phyloP scores from a whole-genome alignment of 2,888 invertebrate genomes.

The Leptinotarsa peninsularis region DNA sequence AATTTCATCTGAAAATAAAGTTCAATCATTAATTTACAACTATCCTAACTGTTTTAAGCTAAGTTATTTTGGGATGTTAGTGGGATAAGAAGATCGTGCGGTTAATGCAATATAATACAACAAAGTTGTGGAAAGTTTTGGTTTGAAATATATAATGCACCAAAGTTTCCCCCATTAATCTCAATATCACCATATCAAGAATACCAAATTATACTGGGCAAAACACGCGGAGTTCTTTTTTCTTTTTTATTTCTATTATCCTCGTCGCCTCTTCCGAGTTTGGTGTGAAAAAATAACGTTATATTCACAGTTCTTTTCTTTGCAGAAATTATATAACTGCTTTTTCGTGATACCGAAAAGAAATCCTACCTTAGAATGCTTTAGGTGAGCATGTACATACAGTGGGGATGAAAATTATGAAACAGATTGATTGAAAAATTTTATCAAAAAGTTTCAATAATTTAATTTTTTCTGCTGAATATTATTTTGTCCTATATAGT shows the following conservation, averaged over 20 bases:
- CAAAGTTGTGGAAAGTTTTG: constrained; percentile 23
- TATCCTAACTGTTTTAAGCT: constrained; percentile 10
- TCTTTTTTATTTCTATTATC: not conserved
- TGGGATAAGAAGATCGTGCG: constrained; percentile 16
- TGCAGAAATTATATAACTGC: no score
- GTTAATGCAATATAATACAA: constrained; percentile 6
- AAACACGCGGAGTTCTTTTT: not conserved
- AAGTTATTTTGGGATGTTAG: constrained; percentile 15
- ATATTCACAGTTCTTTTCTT: no score
- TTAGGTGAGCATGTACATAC: not conserved
- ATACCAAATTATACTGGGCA: constrained; percentile 9
- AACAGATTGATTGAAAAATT: no score
- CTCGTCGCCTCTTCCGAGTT: constrained; percentile 8
- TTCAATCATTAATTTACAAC: constrained; percentile 11
- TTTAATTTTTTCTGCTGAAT: no score
- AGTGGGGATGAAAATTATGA: no score
- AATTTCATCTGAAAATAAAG: not conserved
- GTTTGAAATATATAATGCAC: constrained; percentile 20
- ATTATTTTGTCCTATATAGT: no score
- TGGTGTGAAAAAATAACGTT: no score
- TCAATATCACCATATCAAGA: constrained; percentile 25
- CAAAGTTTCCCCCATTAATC: constrained; percentile 28
- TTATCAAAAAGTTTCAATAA: not conserved
- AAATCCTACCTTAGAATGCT: not conserved
- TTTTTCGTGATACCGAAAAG: not conserved